Percentiles rank a stretch among this genome's conserved stretches.
Evolutionary conservation across 2,888 invertebrate genomes (phyloP).

Genomic region (Neocrepidodera transversa): DNA sequence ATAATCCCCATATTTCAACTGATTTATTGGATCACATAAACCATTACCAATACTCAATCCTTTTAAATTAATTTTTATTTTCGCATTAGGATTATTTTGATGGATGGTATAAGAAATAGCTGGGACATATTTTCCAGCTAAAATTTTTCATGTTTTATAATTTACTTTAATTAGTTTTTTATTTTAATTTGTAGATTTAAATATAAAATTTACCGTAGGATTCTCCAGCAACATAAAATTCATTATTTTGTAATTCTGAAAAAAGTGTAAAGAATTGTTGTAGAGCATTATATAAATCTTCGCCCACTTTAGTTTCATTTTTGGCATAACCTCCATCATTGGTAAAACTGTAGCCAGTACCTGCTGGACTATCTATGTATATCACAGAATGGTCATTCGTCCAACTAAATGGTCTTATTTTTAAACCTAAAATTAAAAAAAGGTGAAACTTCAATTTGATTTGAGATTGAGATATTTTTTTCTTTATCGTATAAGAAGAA

Average conservation of each 20-base stretch:
- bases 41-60: conserved; percentile 83
- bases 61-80: conserved; percentile 72
- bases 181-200: neutral
- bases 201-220: conserved; percentile 70
- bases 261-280: conserved; percentile 86
- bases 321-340: conserved; percentile 74
- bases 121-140: conserved; percentile 73
- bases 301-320: conserved; percentile 81
- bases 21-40: conserved; percentile 78
- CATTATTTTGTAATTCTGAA: conserved; percentile 73
- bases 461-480: too few species aligned
- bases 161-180: neutral
- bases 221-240: conserved; percentile 89
- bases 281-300: conserved; percentile 78
- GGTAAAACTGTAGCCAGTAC: conserved; percentile 89
- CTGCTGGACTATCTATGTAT: conserved; percentile 91
- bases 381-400: conserved; percentile 78
- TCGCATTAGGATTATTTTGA: conserved; percentile 66
- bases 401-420: conserved; percentile 79
- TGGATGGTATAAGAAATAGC: conserved; percentile 78
- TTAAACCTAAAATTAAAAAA: conserved; percentile 47
- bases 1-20: conserved; percentile 79
- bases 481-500: too few species aligned
- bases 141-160: too few species aligned
- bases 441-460: too few species aligned